phyloP scores from a whole-genome alignment of 2,113 vertebrate species.

The Origma solitaria region DNA sequence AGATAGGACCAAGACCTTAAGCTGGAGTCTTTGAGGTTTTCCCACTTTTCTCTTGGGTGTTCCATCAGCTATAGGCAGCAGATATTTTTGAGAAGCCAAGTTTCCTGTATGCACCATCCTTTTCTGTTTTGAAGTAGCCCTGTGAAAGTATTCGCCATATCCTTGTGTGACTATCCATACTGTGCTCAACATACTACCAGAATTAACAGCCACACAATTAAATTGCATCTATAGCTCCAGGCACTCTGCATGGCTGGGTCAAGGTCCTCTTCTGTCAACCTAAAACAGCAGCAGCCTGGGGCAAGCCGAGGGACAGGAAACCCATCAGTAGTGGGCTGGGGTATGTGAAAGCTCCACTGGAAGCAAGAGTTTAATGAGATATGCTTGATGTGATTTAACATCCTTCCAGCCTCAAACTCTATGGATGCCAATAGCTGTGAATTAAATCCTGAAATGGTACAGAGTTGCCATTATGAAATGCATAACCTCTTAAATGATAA shows the following conservation, averaged over 20 bases:
- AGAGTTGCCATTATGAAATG: background rate
- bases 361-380: background rate
- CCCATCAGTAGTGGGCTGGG: background rate
- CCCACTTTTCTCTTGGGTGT: background rate
- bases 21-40: background rate
- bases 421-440: fast-evolving
- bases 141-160: background rate
- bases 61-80: background rate
- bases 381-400: background rate
- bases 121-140: background rate
- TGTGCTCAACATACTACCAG: background rate
- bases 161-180: background rate
- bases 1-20: background rate
- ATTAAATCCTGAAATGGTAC: background rate
- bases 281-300: background rate
- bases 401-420: background rate
- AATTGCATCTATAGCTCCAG: background rate
- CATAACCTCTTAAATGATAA: background rate
- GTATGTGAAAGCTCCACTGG: background rate
- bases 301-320: fast-evolving
- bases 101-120: background rate
- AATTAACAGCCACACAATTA: background rate
- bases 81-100: background rate
- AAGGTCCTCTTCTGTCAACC: background rate
- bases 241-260: background rate